These are phyloP conservation scores for Trachelus troglodyta DNA, from an alignment of 2,888 invertebrate species.

Conservation along the genomic window DNA sequence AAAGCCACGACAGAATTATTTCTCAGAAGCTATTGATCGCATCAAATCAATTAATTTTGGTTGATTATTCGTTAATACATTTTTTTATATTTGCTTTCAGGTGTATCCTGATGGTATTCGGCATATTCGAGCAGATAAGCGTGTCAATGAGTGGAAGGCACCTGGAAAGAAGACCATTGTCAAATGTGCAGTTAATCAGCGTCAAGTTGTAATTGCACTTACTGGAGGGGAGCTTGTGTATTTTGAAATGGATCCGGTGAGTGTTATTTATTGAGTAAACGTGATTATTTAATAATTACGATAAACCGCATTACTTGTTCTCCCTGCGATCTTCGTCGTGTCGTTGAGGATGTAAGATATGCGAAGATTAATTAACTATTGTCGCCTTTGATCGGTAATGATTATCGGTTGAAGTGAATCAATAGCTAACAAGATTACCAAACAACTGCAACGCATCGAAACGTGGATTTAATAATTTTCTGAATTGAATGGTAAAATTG, in stretches of 20 bases:
- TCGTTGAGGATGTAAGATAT: slow-evolving; percentile 54
- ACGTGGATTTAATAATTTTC: neutral
- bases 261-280: slow-evolving; percentile 57
- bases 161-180: slow-evolving; percentile 97
- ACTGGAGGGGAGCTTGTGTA: slow-evolving; percentile 98
- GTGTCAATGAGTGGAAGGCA: slow-evolving; percentile 99
- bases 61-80: neutral
- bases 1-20: slow-evolving; percentile 45
- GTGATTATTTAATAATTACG: neutral
- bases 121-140: slow-evolving; percentile 96
- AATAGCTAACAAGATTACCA: slow-evolving; percentile 10
- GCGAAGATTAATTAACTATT: slow-evolving; percentile 55
- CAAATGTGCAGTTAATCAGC: slow-evolving; percentile 97
- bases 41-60: neutral
- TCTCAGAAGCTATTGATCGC: neutral
- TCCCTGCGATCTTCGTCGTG: slow-evolving; percentile 42
- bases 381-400: slow-evolving; percentile 61
- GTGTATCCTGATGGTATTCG: slow-evolving; percentile 98
- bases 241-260: slow-evolving; percentile 99
- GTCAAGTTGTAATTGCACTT: slow-evolving; percentile 97
- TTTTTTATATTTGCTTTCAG: slow-evolving; percentile 61
- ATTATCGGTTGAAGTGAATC: slow-evolving; percentile 16
- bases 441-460: neutral
- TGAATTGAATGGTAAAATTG: neutral
- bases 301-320: slow-evolving; percentile 57